Evolutionary conservation across 2,113 vertebrate species (phyloP), one percentile per base, ranked within the genome.

Genomic region (Acanthochromis polyacanthus): DNA sequence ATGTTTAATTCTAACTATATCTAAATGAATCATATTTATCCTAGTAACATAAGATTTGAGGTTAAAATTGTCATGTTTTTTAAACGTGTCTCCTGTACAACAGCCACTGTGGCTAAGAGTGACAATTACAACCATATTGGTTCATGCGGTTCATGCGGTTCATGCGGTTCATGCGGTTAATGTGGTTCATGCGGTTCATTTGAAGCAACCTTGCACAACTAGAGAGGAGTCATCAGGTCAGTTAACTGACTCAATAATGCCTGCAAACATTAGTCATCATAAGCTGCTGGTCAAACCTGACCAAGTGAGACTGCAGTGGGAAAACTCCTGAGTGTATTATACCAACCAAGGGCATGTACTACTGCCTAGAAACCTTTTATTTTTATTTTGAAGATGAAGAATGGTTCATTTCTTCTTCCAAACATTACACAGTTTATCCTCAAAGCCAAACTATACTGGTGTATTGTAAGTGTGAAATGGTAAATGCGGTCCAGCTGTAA

Each of bases 401-500:
- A 52, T 38, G 20, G 20, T 14, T 17, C 20, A 62, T 45, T 17
- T 23, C 14, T 40, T 23, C 10, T 38, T 48, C 46, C 10, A 36
- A 36, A 36, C 32, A 9, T 36, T 36, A 36, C 32, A 36, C 32
- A 36, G 32, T 36, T 36, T 36, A 36, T 36, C 32, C 32, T 36
- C 1, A 36, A 36, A 36, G 9, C 32, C 9, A 25, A 25, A 25
- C 11, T 4, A 43, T 43, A 2, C 14, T 43, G 3, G 3, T 1
- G 9, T 40, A 40, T 40, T 10, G 3, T n/a, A 51, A 7, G n/a
- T 51, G 7, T 20, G 48, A 51, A 19, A 51, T 17, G 48, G 5
- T n/a, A 58, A 82, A 77, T 69, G 70, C 60, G 20, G 46, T 48
- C 19, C 20, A 75, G 28, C 57, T 14, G 1, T 12, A 30, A 22